Evolutionary conservation across 2,113 vertebrate genomes (phyloP).

Genomic region (Pristiophorus japonicus): DNA sequence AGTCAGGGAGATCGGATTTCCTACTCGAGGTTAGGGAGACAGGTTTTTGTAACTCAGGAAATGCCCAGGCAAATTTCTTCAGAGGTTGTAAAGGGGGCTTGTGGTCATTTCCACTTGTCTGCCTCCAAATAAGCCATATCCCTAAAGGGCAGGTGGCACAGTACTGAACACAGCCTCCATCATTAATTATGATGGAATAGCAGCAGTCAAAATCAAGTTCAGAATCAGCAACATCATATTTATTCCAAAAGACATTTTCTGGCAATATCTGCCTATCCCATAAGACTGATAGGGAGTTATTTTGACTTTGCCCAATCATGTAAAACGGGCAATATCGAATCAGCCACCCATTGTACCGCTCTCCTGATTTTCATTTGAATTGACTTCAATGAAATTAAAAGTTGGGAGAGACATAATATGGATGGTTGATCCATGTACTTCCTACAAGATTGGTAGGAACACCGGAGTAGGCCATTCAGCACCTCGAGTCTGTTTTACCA

Average conservation of each 20-base stretch:
- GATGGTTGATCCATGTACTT: background rate
- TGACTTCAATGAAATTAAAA: background rate
- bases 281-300: background rate
- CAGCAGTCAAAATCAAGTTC: too few relatives aligned
- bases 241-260: background rate
- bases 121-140: background rate
- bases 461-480: too few relatives aligned
- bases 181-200: too few relatives aligned
- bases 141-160: background rate
- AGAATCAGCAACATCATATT: background rate
- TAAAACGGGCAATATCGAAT: background rate
- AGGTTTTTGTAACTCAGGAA: background rate
- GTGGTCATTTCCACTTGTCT: background rate
- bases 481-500: background rate
- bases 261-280: background rate
- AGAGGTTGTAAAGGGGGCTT: background rate
- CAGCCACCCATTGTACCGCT: background rate
- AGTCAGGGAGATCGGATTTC: too few relatives aligned
- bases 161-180: background rate
- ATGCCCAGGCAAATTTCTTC: background rate
- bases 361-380: background rate
- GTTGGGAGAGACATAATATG: background rate
- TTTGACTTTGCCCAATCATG: background rate
- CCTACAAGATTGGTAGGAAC: background rate
- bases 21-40: background rate